Evolutionary conservation across 2,888 invertebrate species (phyloP).

Genomic region (Pyrocoelia pectoralis): DNA sequence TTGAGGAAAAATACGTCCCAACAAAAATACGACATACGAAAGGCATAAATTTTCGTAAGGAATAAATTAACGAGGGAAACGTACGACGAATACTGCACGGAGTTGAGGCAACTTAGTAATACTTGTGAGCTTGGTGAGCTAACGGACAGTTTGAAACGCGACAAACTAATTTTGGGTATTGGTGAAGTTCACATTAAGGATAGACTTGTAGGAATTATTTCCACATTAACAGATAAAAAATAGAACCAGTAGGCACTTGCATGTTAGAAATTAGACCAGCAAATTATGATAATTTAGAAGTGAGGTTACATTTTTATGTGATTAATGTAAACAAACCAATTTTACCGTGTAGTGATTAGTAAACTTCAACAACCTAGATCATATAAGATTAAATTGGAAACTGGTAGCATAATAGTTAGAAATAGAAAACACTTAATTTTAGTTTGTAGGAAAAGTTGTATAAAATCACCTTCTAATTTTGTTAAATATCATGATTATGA

Average conservation of each 20-base stretch:
- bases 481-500: no score
- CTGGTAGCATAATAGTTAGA: no score
- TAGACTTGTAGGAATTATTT: conserved; percentile 6
- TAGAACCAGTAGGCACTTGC: not conserved
- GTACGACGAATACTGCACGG: not conserved
- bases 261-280: not conserved
- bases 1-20: not conserved
- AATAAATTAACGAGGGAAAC: not conserved
- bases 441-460: no score
- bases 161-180: not conserved
- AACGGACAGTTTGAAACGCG: not conserved
- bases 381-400: no score
- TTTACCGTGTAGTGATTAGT: no score
- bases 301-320: not conserved
- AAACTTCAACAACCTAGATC: no score
- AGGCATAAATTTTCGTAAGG: conserved; percentile 5
- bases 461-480: no score
- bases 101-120: not conserved
- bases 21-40: no score
- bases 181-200: not conserved
- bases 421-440: no score
- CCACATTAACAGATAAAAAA: conserved; percentile 4
- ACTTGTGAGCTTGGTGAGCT: conserved; percentile 2
- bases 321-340: conserved; percentile 1
- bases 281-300: not conserved